These are phyloP conservation scores for Ichneumon xanthorius DNA, from an alignment of 2,888 invertebrate genomes.

Conservation along the genomic window DNA sequence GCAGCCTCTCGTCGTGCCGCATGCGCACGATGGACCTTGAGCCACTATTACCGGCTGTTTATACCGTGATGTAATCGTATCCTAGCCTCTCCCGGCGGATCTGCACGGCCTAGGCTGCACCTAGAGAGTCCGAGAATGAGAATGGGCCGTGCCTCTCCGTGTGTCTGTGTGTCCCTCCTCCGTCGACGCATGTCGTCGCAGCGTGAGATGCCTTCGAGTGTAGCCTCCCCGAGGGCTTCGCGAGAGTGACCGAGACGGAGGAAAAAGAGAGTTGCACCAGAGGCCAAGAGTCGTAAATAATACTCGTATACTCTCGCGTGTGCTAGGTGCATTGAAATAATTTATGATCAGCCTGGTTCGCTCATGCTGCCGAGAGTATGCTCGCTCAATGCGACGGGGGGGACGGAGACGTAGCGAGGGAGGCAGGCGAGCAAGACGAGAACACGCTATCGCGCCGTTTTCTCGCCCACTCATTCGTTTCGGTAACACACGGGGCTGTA, in stretches of 20 bases:
- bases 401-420: neutral
- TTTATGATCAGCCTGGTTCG: conserved; percentile 75
- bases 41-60: conserved; percentile 80
- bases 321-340: conserved; percentile 76
- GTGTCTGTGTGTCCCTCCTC: neutral
- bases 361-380: conserved; percentile 43
- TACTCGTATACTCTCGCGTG: conserved; percentile 60
- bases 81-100: conserved; percentile 71
- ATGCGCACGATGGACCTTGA: conserved; percentile 77
- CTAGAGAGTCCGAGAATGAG: conserved; percentile 30
- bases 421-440: neutral
- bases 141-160: neutral
- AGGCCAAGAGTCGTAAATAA: conserved; percentile 75
- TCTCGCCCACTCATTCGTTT: conserved; percentile 53
- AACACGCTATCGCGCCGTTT: conserved; percentile 34
- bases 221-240: neutral
- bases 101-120: conserved; percentile 53
- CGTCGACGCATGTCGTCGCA: neutral
- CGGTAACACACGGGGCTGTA: conserved; percentile 10
- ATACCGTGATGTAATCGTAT: conserved; percentile 79
- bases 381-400: neutral
- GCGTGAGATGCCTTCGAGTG: neutral
- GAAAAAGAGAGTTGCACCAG: conserved; percentile 44
- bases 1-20: conserved; percentile 51
- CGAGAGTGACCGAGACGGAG: conserved; percentile 57